A percentile compares a stretch with the other conserved stretches of the same genome.
phyloP scores from a whole-genome alignment of 2,888 invertebrate species.

The Andrena marginata region DNA sequence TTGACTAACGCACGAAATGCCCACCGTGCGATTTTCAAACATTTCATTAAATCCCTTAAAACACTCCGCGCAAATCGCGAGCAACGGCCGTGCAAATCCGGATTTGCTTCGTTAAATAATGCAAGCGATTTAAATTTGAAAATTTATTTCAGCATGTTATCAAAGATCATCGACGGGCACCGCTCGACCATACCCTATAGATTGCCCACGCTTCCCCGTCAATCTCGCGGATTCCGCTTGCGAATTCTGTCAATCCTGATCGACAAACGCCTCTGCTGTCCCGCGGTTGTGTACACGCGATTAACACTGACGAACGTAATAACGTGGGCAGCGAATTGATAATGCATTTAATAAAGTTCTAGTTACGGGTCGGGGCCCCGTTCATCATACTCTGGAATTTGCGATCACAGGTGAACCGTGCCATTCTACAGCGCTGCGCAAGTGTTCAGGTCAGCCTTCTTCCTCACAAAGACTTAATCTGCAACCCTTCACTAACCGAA shows the following conservation, averaged over 20 bases:
- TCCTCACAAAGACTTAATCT: too few species aligned
- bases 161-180: background rate
- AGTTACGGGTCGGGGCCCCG: background rate
- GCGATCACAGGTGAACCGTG: background rate
- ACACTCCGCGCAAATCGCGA: too few species aligned
- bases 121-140: background rate
- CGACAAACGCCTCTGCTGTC: constrained; percentile 11
- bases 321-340: background rate
- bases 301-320: constrained; percentile 12
- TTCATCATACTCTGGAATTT: background rate
- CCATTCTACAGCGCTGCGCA: background rate
- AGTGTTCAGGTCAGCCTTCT: background rate
- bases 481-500: too few species aligned
- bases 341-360: constrained; percentile 24
- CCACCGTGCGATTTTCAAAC: too few species aligned
- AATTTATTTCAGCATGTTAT: too few species aligned
- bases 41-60: too few species aligned
- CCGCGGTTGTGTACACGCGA: constrained; percentile 4
- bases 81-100: too few species aligned
- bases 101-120: background rate
- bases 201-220: background rate
- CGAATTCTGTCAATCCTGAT: constrained; percentile 9
- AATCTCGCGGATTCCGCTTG: background rate
- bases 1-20: too few species aligned
- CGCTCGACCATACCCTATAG: background rate